These are phyloP conservation scores for Julus scandinavius DNA, from an alignment of 2,888 invertebrate species.

Conservation along the genomic window DNA sequence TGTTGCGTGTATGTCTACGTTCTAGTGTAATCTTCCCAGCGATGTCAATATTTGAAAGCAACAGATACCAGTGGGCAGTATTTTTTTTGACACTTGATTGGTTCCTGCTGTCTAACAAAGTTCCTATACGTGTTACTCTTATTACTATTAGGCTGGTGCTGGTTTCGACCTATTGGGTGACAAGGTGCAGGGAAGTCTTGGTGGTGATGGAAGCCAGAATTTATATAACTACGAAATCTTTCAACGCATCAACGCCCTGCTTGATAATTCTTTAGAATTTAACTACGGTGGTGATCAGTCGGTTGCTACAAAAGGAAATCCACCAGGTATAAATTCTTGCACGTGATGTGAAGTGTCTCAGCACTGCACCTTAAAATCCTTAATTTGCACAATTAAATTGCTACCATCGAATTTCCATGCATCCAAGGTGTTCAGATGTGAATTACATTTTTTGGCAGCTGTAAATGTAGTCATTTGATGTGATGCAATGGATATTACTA, in stretches of 20 bases:
- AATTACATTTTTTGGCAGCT: background rate
- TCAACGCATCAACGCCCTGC: slow-evolving; percentile 66
- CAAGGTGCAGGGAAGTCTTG: slow-evolving; percentile 52
- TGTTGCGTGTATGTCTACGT: background rate
- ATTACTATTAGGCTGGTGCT: slow-evolving; percentile 54
- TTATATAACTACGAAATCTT: slow-evolving; percentile 62
- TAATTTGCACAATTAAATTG: background rate
- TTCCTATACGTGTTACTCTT: slow-evolving; percentile 41
- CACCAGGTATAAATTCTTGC: slow-evolving; percentile 46
- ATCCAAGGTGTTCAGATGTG: background rate
- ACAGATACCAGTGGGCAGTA: background rate
- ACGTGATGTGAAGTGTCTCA: background rate
- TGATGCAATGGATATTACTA: slow-evolving; percentile 8
- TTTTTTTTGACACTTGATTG: slow-evolving; percentile 49
- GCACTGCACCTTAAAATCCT: background rate
- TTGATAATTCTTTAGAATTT: slow-evolving; percentile 66
- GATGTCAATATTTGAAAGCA: slow-evolving; percentile 42
- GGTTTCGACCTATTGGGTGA: slow-evolving; percentile 53
- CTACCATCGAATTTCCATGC: background rate
- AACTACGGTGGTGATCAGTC: slow-evolving; percentile 58
- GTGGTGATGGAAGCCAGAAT: slow-evolving; percentile 55
- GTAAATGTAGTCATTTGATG: slow-evolving; percentile 1
- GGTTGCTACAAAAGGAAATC: slow-evolving; percentile 52
- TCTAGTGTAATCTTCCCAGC: background rate
- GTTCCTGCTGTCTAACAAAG: slow-evolving; percentile 47